A percentile compares a stretch with the other conserved stretches of the same genome.
Conservation (phyloP, 2,797 vertebrate species). For the Sebastes umbrosus region DNA sequence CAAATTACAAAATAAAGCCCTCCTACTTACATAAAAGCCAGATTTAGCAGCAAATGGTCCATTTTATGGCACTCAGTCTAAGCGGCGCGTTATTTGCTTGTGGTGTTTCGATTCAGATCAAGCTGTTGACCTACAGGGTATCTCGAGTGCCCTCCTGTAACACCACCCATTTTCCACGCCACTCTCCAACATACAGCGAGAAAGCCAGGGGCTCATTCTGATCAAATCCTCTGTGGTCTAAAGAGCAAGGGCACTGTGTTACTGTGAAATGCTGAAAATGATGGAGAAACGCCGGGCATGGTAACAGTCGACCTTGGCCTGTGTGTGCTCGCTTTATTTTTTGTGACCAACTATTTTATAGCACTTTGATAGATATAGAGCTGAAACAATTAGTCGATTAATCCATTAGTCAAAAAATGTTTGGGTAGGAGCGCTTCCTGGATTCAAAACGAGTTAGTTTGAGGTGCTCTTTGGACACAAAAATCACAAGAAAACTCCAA, state of each 20-base stretch:
- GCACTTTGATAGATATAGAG: background rate
- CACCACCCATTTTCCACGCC: background rate
- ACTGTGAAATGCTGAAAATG: conserved; percentile 7
- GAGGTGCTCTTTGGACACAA: too few relatives aligned
- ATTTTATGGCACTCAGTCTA: background rate
- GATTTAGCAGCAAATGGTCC: conserved; percentile 24
- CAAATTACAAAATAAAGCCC: conserved; percentile 37
- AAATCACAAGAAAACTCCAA: too few relatives aligned
- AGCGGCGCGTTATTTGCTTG: background rate
- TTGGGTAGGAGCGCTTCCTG: too few relatives aligned
- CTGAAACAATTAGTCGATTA: background rate
- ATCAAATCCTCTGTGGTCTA: conserved; percentile 25
- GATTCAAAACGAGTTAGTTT: too few relatives aligned
- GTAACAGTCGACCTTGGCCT: background rate
- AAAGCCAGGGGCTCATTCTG: conserved; percentile 17
- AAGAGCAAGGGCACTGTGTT: conserved; percentile 5
- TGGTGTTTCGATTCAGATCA: background rate
- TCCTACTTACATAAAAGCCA: conserved; percentile 11
- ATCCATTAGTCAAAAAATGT: too few relatives aligned
- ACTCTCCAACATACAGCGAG: background rate
- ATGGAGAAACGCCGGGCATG: background rate
- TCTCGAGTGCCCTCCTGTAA: background rate
- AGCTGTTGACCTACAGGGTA: conserved; percentile 7
- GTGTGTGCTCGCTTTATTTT: background rate
- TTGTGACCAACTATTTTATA: background rate